A percentile compares a stretch with the other conserved stretches of the same genome.
phyloP scores from a whole-genome alignment of 2,113 vertebrate genomes.

The Donacobius atricapilla region DNA sequence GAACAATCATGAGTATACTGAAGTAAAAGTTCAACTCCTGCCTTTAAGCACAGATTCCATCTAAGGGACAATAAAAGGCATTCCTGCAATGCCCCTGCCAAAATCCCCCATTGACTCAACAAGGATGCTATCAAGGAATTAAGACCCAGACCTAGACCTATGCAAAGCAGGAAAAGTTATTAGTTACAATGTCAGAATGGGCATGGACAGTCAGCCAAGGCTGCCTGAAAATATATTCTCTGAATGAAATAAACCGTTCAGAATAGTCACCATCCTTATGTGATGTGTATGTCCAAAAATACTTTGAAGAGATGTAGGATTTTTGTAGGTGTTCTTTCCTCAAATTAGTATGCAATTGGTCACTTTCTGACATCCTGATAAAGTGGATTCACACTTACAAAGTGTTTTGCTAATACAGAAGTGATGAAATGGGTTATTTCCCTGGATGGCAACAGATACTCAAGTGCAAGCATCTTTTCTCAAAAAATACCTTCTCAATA shows the following conservation, averaged over 20 bases:
- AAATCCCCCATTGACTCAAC: background rate
- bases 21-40: background rate
- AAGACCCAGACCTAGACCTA: background rate
- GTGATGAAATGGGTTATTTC: background rate
- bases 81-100: background rate
- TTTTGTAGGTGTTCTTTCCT: background rate
- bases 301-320: background rate
- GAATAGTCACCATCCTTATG: background rate
- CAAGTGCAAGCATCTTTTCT: background rate
- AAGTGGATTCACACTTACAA: background rate
- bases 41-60: background rate
- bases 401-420: background rate
- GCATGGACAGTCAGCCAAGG: background rate
- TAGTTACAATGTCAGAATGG: background rate
- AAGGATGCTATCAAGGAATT: background rate
- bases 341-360: background rate
- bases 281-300: background rate
- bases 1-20: background rate
- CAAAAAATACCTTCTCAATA: background rate
- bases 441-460: background rate
- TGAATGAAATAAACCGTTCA: background rate
- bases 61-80: background rate
- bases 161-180: background rate
- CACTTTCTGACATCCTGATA: background rate
- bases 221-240: background rate